A percentile compares a stretch with the other conserved stretches of the same genome.
Evolutionary conservation across 1,140 invertebrate species (phyloP).

Genomic region (Eupristina koningsbergeri): DNA sequence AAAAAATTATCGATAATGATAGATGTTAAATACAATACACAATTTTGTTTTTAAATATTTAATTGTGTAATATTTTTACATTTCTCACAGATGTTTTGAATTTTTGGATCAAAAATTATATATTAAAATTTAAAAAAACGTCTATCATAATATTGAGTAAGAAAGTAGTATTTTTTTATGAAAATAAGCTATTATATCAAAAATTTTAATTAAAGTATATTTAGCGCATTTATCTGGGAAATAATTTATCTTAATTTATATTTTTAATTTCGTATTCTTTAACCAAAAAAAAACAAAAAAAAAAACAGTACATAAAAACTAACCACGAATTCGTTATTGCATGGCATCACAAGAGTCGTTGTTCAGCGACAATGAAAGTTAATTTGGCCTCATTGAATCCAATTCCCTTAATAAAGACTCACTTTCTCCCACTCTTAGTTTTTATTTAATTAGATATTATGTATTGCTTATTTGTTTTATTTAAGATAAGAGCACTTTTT

Average conservation of each 20-base stretch:
- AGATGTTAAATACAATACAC: no score
- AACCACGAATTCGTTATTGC: neutral
- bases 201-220: neutral
- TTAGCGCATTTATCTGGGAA: neutral
- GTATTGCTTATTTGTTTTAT: neutral
- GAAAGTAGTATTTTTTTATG: no score
- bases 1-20: no score
- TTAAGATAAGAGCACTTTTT: neutral
- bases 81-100: no score
- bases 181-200: no score
- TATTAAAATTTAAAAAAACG: no score
- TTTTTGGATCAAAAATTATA: no score
- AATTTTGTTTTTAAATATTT: no score
- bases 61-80: no score
- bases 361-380: constrained; percentile 39
- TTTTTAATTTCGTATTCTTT: neutral
- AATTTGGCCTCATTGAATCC: constrained; percentile 66
- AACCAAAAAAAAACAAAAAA: no score
- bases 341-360: constrained; percentile 21
- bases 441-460: constrained; percentile 10
- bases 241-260: neutral
- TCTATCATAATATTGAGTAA: no score
- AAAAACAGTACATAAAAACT: neutral
- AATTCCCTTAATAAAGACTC: constrained; percentile 56
- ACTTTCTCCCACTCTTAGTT: neutral